A percentile compares a stretch with the other conserved stretches of the same genome.
These are phyloP conservation scores for Sinella curviseta DNA, from an alignment of 1,140 invertebrate genomes.

Conservation along the genomic window DNA sequence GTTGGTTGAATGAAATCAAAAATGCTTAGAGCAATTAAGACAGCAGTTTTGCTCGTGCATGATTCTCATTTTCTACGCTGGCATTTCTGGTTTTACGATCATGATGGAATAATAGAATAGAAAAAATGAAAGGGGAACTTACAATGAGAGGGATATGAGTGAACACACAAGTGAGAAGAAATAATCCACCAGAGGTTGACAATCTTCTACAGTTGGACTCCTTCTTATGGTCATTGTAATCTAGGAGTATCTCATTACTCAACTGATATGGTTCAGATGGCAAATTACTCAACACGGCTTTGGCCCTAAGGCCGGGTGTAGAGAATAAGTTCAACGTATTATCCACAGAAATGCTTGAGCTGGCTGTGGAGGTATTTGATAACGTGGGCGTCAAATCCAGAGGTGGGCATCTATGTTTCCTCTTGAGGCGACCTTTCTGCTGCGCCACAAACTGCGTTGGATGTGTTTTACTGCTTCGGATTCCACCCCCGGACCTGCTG, in stretches of 20 bases:
- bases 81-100: neutral
- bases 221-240: neutral
- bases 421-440: conserved; percentile 30
- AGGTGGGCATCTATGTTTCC: conserved; percentile 31
- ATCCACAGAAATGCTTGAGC: conserved; percentile 33
- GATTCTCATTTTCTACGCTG: neutral
- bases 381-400: conserved; percentile 36
- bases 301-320: conserved; percentile 35
- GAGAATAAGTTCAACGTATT: conserved; percentile 35
- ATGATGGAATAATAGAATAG: neutral
- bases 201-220: neutral
- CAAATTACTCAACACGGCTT: conserved; percentile 38
- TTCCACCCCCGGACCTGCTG: neutral
- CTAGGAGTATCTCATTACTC: conserved; percentile 12
- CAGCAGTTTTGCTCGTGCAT: neutral
- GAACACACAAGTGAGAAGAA: conserved; percentile 40
- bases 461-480: neutral
- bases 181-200: conserved; percentile 32
- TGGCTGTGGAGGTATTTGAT: conserved; percentile 39
- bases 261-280: conserved; percentile 23
- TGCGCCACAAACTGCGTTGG: neutral
- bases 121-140: neutral
- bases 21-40: neutral
- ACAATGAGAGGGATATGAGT: conserved; percentile 39
- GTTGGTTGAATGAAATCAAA: neutral